Evolutionary conservation across 2,797 vertebrate genomes (phyloP).

Genomic region (Kryptopterus vitreolus): DNA sequence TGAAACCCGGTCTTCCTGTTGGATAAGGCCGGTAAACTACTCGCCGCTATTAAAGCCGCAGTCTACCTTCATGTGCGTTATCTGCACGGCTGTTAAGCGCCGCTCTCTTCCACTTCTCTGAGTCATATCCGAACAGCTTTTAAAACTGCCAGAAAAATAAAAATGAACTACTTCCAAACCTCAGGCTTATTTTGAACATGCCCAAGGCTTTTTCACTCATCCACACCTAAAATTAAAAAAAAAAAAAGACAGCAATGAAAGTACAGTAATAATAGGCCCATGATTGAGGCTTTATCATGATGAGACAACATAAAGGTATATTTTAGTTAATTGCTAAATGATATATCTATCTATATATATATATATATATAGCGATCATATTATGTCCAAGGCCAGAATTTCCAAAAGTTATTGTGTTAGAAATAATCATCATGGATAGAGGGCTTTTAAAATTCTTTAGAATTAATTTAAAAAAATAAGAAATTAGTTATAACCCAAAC

Average conservation of each 20-base stretch:
- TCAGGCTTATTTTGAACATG: constrained; percentile 39
- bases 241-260: constrained; percentile 19
- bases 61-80: constrained; percentile 66
- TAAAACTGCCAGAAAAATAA: constrained; percentile 18
- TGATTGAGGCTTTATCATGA: background rate
- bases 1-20: constrained; percentile 79
- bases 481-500: background rate
- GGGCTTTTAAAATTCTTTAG: too few relatives aligned
- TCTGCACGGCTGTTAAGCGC: constrained; percentile 66
- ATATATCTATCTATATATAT: too few relatives aligned
- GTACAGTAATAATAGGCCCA: constrained; percentile 21
- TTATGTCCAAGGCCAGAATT: background rate
- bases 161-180: constrained; percentile 42
- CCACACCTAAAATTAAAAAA: constrained; percentile 27
- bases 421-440: too few relatives aligned
- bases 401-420: background rate
- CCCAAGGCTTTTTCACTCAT: constrained; percentile 23
- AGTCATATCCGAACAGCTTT: constrained; percentile 54
- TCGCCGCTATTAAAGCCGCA: constrained; percentile 62
- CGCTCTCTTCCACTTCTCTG: constrained; percentile 58
- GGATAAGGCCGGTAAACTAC: constrained; percentile 83
- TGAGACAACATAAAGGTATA: background rate
- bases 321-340: constrained; percentile 4
- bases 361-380: too few relatives aligned
- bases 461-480: background rate